These are phyloP conservation scores for Geococcyx californianus DNA, from an alignment of 2,113 vertebrate species.

Conservation along the genomic window DNA sequence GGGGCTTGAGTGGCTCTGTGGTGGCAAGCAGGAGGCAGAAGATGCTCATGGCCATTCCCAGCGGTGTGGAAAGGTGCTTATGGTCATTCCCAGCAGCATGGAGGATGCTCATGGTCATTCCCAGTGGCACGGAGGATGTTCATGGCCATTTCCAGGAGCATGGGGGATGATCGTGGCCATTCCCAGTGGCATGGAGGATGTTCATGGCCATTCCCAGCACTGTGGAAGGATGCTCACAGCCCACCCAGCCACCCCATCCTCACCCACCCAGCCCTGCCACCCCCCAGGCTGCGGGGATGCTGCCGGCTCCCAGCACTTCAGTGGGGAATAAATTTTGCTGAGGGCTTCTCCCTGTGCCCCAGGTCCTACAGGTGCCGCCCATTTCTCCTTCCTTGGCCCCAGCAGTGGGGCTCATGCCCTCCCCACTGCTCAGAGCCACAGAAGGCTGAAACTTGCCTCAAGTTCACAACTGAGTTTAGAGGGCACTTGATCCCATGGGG, in stretches of 20 bases:
- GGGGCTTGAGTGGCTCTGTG: rapidly evolving
- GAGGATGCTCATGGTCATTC: neutral
- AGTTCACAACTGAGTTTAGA: rapidly evolving
- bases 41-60: neutral
- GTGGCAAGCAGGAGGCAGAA: neutral
- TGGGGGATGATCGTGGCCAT: neutral
- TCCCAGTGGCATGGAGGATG: neutral
- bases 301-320: neutral
- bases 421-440: rapidly evolving
- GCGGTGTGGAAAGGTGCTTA: neutral
- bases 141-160: rapidly evolving
- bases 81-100: too few relatives aligned
- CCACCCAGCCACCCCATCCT: neutral
- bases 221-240: neutral
- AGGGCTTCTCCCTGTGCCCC: neutral
- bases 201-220: rapidly evolving
- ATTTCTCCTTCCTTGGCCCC: rapidly evolving
- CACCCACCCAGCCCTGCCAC: neutral
- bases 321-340: rapidly evolving
- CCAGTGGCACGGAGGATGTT: neutral
- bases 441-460: neutral
- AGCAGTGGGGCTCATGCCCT: neutral
- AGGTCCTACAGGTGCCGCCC: neutral
- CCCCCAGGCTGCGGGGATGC: neutral
- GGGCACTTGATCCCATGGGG: neutral